A percentile compares a stretch with the other conserved stretches of the same genome.
Evolutionary conservation across 2,113 vertebrate species (phyloP).

Genomic region (Marmota monax): DNA sequence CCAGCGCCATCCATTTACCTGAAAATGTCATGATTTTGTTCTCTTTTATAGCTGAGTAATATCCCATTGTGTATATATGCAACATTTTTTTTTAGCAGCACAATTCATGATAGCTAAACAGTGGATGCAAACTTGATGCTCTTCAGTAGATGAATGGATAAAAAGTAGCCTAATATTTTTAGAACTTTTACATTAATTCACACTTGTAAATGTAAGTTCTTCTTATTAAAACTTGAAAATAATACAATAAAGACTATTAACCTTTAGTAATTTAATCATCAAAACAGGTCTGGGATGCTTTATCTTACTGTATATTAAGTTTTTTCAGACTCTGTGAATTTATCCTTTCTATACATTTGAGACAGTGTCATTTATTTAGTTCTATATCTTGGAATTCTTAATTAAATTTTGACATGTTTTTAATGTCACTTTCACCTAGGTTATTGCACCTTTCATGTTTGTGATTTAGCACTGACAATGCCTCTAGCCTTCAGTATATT

Average conservation of each 20-base stretch:
- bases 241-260: not conserved
- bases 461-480: not conserved
- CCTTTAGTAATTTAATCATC: not conserved
- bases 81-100: too few relatives aligned
- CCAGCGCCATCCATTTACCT: too few relatives aligned
- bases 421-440: not conserved
- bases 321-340: not conserved
- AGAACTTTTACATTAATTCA: not conserved
- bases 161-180: not conserved
- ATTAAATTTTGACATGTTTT: not conserved
- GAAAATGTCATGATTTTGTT: too few relatives aligned
- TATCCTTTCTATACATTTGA: not conserved
- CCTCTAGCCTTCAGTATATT: not conserved
- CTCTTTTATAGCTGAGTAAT: too few relatives aligned
- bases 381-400: not conserved
- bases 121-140: too few relatives aligned
- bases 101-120: too few relatives aligned
- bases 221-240: not conserved
- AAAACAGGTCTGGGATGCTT: not conserved
- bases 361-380: not conserved
- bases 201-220: not conserved
- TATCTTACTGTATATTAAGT: not conserved
- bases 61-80: too few relatives aligned
- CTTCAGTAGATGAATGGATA: too few relatives aligned
- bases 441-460: not conserved